These are phyloP conservation scores for Otus scops DNA, from an alignment of 2,797 vertebrate genomes.

Conservation along the genomic window DNA sequence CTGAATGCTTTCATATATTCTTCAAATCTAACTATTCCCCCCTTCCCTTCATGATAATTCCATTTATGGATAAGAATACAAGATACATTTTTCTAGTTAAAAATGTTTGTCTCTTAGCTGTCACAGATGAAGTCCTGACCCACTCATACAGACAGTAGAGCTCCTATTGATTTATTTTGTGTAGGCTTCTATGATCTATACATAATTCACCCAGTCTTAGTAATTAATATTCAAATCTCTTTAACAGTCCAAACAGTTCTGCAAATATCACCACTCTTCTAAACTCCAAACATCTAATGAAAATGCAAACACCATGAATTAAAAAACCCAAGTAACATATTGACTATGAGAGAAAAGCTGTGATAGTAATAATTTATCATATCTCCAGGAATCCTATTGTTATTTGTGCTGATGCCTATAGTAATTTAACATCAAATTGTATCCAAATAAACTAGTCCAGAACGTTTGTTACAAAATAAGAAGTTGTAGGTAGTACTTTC, in stretches of 20 bases:
- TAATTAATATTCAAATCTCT: neutral
- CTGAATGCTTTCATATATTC: neutral
- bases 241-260: neutral
- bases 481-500: slow-evolving; percentile 11
- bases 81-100: neutral
- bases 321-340: neutral
- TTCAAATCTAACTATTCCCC: neutral
- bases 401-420: neutral
- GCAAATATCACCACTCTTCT: neutral
- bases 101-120: neutral
- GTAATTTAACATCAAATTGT: neutral
- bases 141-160: neutral
- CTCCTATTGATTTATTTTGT: neutral
- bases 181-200: neutral
- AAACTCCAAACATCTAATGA: neutral
- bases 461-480: slow-evolving; percentile 19
- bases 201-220: neutral
- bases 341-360: neutral
- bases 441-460: slow-evolving; percentile 8
- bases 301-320: neutral
- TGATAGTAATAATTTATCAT: neutral
- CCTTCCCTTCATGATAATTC: neutral
- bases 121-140: neutral
- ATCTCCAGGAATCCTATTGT: slow-evolving; percentile 1
- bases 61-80: neutral